Evolutionary conservation across 2,888 invertebrate genomes (phyloP).

Genomic region (Eledona agricola): DNA sequence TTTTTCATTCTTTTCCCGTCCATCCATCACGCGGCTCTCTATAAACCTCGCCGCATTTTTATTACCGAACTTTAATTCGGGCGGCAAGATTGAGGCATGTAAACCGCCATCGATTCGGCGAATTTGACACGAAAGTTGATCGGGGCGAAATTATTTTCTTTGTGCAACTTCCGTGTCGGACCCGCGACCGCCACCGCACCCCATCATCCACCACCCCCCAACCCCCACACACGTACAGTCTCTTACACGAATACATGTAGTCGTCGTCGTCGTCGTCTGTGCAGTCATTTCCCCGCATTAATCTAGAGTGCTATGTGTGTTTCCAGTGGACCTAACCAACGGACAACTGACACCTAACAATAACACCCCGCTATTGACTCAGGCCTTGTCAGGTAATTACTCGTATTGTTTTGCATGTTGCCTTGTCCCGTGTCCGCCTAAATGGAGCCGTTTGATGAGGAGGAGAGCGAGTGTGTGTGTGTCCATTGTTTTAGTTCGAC

Average conservation of each 20-base stretch:
- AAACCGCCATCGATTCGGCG: constrained; percentile 42
- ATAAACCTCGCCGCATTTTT: constrained; percentile 49
- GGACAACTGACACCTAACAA: constrained; percentile 96
- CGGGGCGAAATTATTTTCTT: no score
- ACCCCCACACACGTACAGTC: no score
- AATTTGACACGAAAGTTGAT: constrained; percentile 47
- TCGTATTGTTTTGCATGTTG: constrained; percentile 51
- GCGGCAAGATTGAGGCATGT: constrained; percentile 35
- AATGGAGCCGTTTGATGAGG: constrained; percentile 35
- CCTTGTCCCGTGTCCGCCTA: constrained; percentile 36
- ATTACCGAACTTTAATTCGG: constrained; percentile 52
- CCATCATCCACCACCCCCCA: no score
- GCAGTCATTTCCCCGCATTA: constrained; percentile 50
- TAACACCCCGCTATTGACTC: constrained; percentile 94
- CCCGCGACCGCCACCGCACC: constrained; percentile 16
- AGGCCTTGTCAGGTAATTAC: constrained; percentile 91
- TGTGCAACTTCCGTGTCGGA: constrained; percentile 37
- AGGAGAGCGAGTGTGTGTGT: constrained; percentile 25
- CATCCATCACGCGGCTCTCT: constrained; percentile 55
- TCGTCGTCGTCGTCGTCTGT: no score
- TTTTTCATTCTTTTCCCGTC: constrained; percentile 52
- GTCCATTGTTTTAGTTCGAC: constrained; percentile 30
- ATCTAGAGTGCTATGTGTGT: constrained; percentile 59
- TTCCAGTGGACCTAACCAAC: constrained; percentile 91
- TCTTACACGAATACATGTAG: constrained; percentile 48